These are phyloP conservation scores for Pyrrhia umbra DNA, from an alignment of 2,888 invertebrate genomes.

Conservation along the genomic window DNA sequence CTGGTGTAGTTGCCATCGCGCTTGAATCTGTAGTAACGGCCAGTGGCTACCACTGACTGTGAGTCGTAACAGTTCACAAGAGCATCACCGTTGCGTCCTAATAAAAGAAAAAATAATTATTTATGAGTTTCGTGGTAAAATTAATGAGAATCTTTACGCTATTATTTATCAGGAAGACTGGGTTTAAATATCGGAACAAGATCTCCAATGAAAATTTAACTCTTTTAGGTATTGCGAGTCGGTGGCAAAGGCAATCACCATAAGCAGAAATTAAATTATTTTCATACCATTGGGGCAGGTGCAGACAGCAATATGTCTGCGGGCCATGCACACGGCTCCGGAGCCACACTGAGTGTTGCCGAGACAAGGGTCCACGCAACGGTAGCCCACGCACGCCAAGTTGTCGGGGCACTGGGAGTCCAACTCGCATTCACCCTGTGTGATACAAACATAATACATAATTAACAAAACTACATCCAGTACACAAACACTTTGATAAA, in stretches of 20 bases:
- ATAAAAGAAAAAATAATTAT: not conserved
- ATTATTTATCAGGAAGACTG: no score
- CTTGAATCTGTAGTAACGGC: conserved; percentile 85
- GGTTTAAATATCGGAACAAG: no score
- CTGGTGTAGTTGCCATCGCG: conserved; percentile 78
- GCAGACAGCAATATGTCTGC: conserved; percentile 95
- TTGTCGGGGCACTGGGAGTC: conserved; percentile 94
- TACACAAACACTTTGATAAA: no score
- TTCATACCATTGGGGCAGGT: conserved; percentile 94
- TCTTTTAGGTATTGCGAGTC: no score
- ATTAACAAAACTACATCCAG: no score
- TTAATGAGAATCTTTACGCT: no score
- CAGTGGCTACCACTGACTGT: conserved; percentile 80
- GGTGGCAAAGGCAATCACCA: no score
- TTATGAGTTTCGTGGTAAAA: not conserved
- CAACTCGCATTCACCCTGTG: conserved; percentile 94
- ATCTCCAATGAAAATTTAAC: no score
- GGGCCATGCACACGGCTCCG: conserved; percentile 93
- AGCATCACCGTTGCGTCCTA: conserved; percentile 91
- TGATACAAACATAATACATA: conserved; percentile 17
- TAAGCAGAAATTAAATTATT: no score
- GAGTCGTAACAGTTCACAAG: conserved; percentile 89
- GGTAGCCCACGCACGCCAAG: conserved; percentile 94
- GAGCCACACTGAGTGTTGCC: conserved; percentile 93
- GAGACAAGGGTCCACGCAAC: conserved; percentile 93